A percentile compares a stretch with the other conserved stretches of the same genome.
These are phyloP conservation scores for Adrianichthys oophorus DNA, from an alignment of 2,797 vertebrate genomes.

Conservation along the genomic window DNA sequence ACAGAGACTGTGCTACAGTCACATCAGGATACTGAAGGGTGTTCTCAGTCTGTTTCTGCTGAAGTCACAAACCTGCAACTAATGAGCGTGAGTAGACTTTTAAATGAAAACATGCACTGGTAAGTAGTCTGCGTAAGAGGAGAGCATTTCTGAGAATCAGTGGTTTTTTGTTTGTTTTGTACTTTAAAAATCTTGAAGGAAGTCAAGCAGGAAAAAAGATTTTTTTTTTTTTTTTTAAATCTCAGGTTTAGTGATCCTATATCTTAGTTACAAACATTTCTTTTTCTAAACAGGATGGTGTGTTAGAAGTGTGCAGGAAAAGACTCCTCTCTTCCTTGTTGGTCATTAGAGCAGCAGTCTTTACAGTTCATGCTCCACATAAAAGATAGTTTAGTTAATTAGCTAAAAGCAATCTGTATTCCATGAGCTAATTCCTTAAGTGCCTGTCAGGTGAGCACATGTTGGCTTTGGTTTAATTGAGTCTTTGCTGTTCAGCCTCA, in stretches of 20 bases:
- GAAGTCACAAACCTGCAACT: conserved; percentile 50
- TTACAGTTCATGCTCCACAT: conserved; percentile 50
- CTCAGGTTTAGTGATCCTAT: too few relatives aligned
- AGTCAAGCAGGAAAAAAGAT: conserved; percentile 13
- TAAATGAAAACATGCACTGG: conserved; percentile 23
- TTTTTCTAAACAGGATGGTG: conserved; percentile 3
- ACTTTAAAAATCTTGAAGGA: conserved; percentile 12
- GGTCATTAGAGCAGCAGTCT: conserved; percentile 50
- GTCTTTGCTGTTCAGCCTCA: conserved; percentile 30
- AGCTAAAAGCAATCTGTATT: conserved; percentile 69
- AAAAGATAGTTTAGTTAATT: conserved; percentile 75
- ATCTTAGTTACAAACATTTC: conserved; percentile 1
- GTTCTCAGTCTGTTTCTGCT: conserved; percentile 31
- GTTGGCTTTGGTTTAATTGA: conserved; percentile 59
- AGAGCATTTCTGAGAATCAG: conserved; percentile 33
- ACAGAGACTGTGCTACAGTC: conserved; percentile 29
- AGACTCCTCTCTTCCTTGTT: conserved; percentile 27
- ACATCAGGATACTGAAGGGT: conserved; percentile 27
- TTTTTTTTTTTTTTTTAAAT: conserved; percentile 6
- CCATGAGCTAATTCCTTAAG: conserved; percentile 68
- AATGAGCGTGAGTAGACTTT: conserved; percentile 45
- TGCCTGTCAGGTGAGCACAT: conserved; percentile 61
- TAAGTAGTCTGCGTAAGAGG: conserved; percentile 33
- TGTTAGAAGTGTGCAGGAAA: conserved; percentile 18
- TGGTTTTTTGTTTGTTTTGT: conserved; percentile 4